These are phyloP conservation scores for Thaleichthys pacificus DNA, from an alignment of 2,797 vertebrate species.

Conservation along the genomic window DNA sequence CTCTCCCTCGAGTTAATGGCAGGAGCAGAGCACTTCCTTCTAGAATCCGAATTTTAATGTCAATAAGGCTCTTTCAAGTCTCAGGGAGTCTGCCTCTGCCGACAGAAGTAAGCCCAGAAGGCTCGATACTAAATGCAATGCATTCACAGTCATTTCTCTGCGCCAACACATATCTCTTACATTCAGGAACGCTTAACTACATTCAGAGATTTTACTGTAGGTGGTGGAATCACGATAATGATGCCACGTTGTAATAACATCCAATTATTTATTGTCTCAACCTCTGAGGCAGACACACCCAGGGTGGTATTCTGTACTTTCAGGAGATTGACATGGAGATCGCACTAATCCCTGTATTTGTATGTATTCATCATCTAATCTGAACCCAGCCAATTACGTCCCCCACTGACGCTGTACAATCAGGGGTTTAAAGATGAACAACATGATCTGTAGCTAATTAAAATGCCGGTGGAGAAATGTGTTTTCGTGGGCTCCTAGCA, in stretches of 20 bases:
- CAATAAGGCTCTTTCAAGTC: conserved; percentile 47
- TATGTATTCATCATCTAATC: conserved; percentile 50
- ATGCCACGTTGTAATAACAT: not conserved
- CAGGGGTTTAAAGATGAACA: conserved; percentile 9
- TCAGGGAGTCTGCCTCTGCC: conserved; percentile 20
- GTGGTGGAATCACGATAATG: no score
- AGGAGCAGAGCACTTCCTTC: conserved; percentile 18
- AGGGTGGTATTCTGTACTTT: not conserved
- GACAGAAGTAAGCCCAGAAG: conserved; percentile 38
- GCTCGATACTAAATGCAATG: no score
- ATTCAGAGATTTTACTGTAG: conserved; percentile 13
- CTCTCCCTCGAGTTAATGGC: conserved; percentile 32
- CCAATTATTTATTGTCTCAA: not conserved
- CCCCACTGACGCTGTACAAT: conserved; percentile 22
- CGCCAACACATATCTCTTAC: not conserved
- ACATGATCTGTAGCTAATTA: conserved; percentile 10
- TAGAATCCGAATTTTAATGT: conserved; percentile 58
- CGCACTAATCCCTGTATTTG: conserved; percentile 57
- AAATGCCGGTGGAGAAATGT: not conserved
- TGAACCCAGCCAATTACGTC: conserved; percentile 23
- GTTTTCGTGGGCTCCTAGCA: conserved; percentile 2
- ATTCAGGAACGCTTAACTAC: conserved; percentile 12
- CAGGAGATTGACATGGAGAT: conserved; percentile 55
- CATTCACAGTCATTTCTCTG: no score
- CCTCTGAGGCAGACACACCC: not conserved